Evolutionary conservation across 2,113 vertebrate species (phyloP).

Genomic region (Bos javanicus): DNA sequence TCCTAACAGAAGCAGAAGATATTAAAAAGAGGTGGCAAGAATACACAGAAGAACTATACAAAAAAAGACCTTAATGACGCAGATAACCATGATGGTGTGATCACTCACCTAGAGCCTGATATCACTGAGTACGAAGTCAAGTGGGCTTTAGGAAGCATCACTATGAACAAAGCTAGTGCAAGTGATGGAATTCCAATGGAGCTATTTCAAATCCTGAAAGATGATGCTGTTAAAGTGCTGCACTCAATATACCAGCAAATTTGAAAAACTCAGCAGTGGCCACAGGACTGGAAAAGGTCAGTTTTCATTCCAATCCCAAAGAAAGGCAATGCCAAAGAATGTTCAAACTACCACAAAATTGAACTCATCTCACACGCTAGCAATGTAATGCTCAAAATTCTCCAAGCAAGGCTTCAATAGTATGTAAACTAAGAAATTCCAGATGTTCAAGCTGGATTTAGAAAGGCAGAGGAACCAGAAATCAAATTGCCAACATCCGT

Average conservation of each 20-base stretch:
- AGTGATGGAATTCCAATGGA: neutral
- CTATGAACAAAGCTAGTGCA: neutral
- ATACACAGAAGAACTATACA: neutral
- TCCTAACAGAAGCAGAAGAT: neutral
- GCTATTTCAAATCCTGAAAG: neutral
- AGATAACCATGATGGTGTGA: neutral
- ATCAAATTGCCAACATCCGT: neutral
- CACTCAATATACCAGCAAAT: neutral
- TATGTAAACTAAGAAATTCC: neutral
- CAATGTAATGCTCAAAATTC: neutral
- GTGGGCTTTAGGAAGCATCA: neutral
- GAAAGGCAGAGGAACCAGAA: neutral
- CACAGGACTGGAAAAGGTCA: neutral
- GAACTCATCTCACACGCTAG: neutral
- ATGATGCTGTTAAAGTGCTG: neutral
- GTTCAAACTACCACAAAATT: neutral
- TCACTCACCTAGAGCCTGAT: neutral
- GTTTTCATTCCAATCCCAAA: neutral
- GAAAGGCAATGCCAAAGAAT: neutral
- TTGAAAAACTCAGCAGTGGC: neutral
- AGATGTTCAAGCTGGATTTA: neutral
- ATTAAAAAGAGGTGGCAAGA: neutral
- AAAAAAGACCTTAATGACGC: neutral
- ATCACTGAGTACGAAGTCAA: neutral
- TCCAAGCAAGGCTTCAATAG: neutral